A percentile compares a stretch with the other conserved stretches of the same genome.
phyloP scores from a whole-genome alignment of 2,113 vertebrate species.

The Sula dactylatra region DNA sequence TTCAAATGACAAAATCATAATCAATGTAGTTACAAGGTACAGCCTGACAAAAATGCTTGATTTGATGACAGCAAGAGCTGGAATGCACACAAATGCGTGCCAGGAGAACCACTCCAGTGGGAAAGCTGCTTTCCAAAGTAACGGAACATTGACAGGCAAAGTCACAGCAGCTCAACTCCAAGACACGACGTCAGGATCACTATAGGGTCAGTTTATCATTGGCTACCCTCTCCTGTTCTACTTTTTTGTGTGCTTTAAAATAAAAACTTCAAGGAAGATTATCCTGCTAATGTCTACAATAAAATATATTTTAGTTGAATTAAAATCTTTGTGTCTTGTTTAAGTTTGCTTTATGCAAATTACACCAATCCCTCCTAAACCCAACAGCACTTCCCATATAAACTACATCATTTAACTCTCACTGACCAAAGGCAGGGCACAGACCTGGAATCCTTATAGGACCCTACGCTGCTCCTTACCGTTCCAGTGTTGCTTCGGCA shows the following conservation, averaged over 20 bases:
- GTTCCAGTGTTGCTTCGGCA: not conserved
- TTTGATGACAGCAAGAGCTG: not conserved
- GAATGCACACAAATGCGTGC: not conserved
- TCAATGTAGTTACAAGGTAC: not conserved
- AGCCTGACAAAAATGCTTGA: not conserved
- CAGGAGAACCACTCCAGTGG: not conserved
- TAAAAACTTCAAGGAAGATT: not conserved
- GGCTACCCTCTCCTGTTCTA: not conserved
- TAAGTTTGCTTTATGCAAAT: not conserved
- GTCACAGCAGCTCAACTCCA: not conserved
- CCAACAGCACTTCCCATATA: not conserved
- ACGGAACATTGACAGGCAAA: not conserved
- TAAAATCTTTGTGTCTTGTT: not conserved
- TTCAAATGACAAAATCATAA: not conserved
- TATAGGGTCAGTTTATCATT: not conserved
- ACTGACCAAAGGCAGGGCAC: not conserved
- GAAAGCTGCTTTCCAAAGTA: not conserved
- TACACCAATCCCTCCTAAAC: not conserved
- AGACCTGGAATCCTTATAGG: not conserved
- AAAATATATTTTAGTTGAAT: not conserved
- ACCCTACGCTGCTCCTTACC: not conserved
- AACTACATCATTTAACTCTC: not conserved
- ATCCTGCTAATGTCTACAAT: not conserved
- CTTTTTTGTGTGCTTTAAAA: not conserved
- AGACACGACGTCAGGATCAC: not conserved